phyloP scores from a whole-genome alignment of 92 coral and sea anemone species.

The Palythoa caribaeorum region DNA sequence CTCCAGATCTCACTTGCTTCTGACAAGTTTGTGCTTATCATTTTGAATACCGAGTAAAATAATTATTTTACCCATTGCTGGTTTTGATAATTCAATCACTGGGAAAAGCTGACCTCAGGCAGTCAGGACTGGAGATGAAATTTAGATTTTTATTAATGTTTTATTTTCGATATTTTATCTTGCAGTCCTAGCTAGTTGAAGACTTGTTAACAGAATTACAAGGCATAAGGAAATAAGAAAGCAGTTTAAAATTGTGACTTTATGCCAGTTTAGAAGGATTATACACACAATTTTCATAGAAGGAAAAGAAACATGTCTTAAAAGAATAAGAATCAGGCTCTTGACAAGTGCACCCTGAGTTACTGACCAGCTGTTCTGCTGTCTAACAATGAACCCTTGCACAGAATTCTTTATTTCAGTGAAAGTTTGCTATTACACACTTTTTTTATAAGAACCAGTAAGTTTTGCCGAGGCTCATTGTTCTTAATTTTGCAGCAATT shows the following conservation, averaged over 20 bases:
- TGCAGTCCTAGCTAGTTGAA: background rate
- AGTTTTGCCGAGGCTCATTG: no score
- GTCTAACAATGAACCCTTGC: no score
- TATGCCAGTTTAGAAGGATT: background rate
- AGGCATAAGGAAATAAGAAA: constrained; percentile 4
- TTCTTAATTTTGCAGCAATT: no score
- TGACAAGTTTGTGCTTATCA: background rate
- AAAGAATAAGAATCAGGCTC: background rate
- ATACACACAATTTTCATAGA: background rate
- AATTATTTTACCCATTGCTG: background rate
- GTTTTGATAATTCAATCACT: background rate
- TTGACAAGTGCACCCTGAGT: no score
- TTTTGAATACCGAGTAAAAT: background rate
- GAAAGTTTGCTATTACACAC: no score
- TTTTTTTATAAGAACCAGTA: no score
- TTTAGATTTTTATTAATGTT: background rate
- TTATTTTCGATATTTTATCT: background rate
- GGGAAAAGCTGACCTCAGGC: constrained; percentile 9
- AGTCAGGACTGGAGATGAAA: background rate
- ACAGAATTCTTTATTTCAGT: no score
- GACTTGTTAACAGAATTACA: background rate
- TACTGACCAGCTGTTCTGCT: no score
- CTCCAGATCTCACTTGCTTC: background rate
- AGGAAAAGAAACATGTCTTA: background rate
- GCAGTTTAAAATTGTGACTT: background rate